Evolutionary conservation across 2,113 vertebrate genomes (phyloP), one percentile per base, ranked within the genome.

Genomic region (Callipepla squamata): DNA sequence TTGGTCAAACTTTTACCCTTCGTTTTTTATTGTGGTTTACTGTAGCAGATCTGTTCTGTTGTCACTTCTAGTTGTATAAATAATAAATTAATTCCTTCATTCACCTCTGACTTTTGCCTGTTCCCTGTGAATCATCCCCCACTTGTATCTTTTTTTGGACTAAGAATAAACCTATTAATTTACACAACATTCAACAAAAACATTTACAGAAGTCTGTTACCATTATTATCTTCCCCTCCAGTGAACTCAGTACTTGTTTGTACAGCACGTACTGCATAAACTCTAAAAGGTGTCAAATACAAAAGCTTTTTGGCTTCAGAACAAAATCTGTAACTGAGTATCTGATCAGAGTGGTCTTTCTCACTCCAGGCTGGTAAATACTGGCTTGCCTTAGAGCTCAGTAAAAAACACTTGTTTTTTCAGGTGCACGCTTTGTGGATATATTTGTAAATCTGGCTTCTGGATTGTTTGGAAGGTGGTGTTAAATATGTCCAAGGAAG

Each of bases 161-260:
- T 89, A 75, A 63, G 25, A 78, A 25, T 70, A 68, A 89, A 83
- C 50, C 44, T 11, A 3, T 44, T 79, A 81, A 79, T 87, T 75
- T 81, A 48, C 44, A 51, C 22, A 79, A 10, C 25, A 90, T 84
- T 84, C 15, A 25, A 82, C 26, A 86, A 78, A 78, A 94, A 92
- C 2, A 58, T 89, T 92, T 80, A 69, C 73, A 77, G 57, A 80
- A 78, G 6, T 86, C 65, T 89, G 51, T 89, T 47, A 81, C 57
- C 45, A 53, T 69, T 74, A 32, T 72, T 84, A 55, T 81, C 30
- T 86, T 90, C 42, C 59, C 30, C 26, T 90, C 11, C 47, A 67
- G 45, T 50, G 84, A 90, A 70, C 32, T 92, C 73, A 58, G 50
- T 77, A 77, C 13, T 85, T 92, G n/a, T 93, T 80, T 92, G 55